Evolutionary conservation across 37 sponge, comb jelly and placozoan species (phyloP), one percentile per base, ranked within the genome.

Genomic region (Beroe forskalii): DNA sequence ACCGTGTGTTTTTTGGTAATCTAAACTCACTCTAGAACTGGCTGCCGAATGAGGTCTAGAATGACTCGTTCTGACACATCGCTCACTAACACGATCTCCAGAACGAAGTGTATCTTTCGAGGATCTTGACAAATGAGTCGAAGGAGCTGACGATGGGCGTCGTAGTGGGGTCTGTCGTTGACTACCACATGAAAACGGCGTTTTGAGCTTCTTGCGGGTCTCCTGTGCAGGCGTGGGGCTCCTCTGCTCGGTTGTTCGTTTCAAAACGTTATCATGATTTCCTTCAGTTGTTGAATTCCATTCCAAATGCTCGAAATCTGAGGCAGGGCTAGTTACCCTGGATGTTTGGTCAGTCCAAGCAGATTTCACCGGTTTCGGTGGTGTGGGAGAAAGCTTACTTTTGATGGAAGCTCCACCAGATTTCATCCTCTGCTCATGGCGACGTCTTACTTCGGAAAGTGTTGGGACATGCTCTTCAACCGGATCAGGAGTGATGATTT

Each of bases 201-300:
- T 80, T 44, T 37, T 80, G 1, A 80, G 44, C 86, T 38, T 80
- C 55, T 80, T 80, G 8, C 86, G 28, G n/a, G 40, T 38, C 40
- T 72, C 86, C 35, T 80, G 38, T 1, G 55, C 25, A 22, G 86
- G 86, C 0, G 86, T 44, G 2, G 86, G 86, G 17, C 55, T 80
- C 55, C 86, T 80, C 42, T 80, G 86, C 1, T 25, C 40, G 22
- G 8, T 44, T 12, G 44, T 33, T 2, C 86, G 86, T 23, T 80
- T 80, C 25, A 44, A 4, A 44, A n/a, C 30, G 4, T 38, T 0
- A 28, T 39, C 28, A 24, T 42, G 1, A 3, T 41, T 48, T 6
- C 20, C 38, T 8, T 69, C 37, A 32, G 28, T 4, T 33, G 36
- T 32, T 32, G 27, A 27, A 35, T 33, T 44, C 35, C 9, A n/a